Conservation (phyloP, 1,140 invertebrate species). For the Diabrotica undecimpunctata region DNA sequence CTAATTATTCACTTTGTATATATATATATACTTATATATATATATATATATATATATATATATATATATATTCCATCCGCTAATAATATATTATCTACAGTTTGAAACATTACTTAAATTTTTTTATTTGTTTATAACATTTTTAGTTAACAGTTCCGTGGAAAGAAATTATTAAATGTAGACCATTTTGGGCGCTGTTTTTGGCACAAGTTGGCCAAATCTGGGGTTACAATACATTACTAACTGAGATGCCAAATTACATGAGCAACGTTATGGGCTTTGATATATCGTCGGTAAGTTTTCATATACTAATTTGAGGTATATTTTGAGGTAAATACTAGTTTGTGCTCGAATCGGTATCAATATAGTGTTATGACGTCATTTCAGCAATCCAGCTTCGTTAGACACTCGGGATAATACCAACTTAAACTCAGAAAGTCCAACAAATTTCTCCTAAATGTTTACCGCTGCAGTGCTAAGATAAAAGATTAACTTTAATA, state of each 20-base stretch:
- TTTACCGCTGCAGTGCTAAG: no score
- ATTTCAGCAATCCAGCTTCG: no score
- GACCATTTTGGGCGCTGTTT: slow-evolving; percentile 16
- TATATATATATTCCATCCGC: not conserved
- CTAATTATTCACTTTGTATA: no score
- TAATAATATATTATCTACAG: not conserved
- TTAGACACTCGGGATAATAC: no score
- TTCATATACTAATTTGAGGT: slow-evolving; percentile 54
- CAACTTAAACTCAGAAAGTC: no score
- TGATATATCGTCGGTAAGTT: slow-evolving; percentile 55
- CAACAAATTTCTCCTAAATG: no score
- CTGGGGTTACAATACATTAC: slow-evolving; percentile 89
- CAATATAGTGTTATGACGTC: no score
- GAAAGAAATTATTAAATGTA: slow-evolving; percentile 21
- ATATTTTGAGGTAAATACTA: no score
- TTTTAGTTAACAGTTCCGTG: slow-evolving; percentile 18
- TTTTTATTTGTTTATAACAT: not conserved
- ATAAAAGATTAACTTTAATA: no score
- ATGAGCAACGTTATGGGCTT: slow-evolving; percentile 77
- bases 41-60: no score
- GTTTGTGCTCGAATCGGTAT: no score
- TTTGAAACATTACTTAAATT: not conserved
- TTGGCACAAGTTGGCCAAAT: slow-evolving; percentile 79
- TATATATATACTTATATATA: no score
- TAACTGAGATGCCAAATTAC: slow-evolving; percentile 88